Conservation (phyloP, 2,113 vertebrate species). For the Oophaga pumilio region DNA sequence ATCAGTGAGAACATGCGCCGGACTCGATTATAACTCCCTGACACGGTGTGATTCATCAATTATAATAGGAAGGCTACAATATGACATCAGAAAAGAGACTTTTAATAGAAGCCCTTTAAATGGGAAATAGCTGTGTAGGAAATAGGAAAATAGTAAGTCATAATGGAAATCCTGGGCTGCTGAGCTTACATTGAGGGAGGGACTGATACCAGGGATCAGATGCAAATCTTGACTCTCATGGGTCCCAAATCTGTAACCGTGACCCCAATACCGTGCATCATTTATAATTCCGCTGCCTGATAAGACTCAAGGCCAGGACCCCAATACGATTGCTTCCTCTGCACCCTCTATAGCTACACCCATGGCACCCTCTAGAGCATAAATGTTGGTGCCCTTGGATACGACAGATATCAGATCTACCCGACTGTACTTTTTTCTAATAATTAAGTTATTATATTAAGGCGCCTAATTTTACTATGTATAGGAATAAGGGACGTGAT, state of each 20-base stretch:
- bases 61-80: not conserved
- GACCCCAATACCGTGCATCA: not conserved
- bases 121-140: not conserved
- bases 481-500: not conserved
- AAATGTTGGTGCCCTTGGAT: not conserved
- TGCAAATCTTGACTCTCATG: not conserved
- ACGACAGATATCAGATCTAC: not conserved
- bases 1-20: not conserved
- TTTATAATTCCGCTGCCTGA: not conserved
- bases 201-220: not conserved
- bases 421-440: not conserved
- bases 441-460: not conserved
- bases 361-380: too few relatives aligned
- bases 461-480: not conserved
- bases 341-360: not conserved
- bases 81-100: slow-evolving; percentile 3
- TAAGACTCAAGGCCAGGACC: not conserved
- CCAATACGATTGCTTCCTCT: not conserved
- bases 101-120: slow-evolving; percentile 10
- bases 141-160: slow-evolving; percentile 16
- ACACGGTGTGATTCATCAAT: not conserved
- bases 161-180: not conserved
- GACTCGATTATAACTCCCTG: not conserved
- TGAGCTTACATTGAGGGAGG: not conserved
- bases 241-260: not conserved